Evolutionary conservation across 2,113 vertebrate genomes (phyloP).

Genomic region (Aix galericulata): DNA sequence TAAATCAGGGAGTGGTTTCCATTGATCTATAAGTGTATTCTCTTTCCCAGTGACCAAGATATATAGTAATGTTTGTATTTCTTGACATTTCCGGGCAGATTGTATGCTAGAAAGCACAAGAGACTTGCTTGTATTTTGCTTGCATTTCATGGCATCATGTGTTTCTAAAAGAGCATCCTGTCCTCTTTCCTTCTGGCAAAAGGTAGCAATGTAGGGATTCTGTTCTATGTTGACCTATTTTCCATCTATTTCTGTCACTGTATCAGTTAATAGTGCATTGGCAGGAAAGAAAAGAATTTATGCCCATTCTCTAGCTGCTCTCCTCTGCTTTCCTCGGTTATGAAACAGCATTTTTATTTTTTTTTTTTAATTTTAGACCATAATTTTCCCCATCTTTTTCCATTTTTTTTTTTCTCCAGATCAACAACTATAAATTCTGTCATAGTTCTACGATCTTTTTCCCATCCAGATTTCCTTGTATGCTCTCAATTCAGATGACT

Average conservation of each 20-base stretch:
- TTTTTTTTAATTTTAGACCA: background rate
- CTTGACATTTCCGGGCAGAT: background rate
- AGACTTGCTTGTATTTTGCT: background rate
- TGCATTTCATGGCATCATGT: background rate
- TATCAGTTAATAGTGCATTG: background rate
- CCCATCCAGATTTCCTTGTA: background rate
- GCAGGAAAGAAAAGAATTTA: background rate
- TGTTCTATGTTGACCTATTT: background rate
- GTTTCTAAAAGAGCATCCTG: background rate
- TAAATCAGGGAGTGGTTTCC: slow-evolving; percentile 11
- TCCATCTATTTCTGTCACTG: background rate
- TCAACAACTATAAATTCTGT: background rate
- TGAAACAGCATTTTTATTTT: background rate
- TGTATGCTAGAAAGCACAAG: background rate
- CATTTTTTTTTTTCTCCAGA: accelerated
- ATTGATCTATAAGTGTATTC: background rate
- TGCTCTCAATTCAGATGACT: background rate
- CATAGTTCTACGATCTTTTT: background rate
- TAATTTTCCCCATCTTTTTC: background rate
- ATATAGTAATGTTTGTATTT: background rate
- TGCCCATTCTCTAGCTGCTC: background rate
- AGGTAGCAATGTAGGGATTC: background rate
- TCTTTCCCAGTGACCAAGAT: background rate
- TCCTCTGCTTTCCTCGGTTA: background rate
- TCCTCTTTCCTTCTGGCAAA: background rate